Evolutionary conservation across 1,140 invertebrate genomes (phyloP).

Genomic region (Bradynema listronoti): DNA sequence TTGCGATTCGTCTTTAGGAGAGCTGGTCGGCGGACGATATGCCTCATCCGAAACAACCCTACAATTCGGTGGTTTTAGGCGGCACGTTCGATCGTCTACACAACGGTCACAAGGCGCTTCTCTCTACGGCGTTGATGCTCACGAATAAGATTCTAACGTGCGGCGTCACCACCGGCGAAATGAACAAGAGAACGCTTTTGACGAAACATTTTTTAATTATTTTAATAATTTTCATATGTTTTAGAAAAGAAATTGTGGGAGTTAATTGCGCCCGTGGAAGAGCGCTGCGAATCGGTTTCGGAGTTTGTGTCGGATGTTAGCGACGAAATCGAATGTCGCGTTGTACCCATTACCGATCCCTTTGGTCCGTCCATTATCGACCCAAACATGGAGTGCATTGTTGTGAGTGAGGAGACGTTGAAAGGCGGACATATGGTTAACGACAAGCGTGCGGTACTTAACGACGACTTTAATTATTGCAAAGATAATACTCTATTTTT

Average conservation of each 20-base stretch:
- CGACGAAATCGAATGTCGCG: slow-evolving; percentile 68
- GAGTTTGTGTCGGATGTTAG: slow-evolving; percentile 79
- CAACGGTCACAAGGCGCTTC: slow-evolving; percentile 84
- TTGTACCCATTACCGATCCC: slow-evolving; percentile 78
- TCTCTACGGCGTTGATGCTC: slow-evolving; percentile 74
- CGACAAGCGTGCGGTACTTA: slow-evolving; percentile 65
- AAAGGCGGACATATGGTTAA: slow-evolving; percentile 79
- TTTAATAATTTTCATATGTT: slow-evolving; percentile 3
- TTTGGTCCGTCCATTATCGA: slow-evolving; percentile 88
- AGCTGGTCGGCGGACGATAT: too few relatives aligned
- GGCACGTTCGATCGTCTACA: slow-evolving; percentile 93
- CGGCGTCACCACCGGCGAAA: slow-evolving; percentile 79
- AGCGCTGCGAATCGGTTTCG: slow-evolving; percentile 69
- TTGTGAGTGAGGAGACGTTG: slow-evolving; percentile 84
- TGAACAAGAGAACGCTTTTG: slow-evolving; percentile 72
- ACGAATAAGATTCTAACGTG: slow-evolving; percentile 73
- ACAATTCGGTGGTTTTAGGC: slow-evolving; percentile 75
- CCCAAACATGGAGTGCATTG: slow-evolving; percentile 72
- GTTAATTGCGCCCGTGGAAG: slow-evolving; percentile 74
- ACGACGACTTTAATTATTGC: too few relatives aligned
- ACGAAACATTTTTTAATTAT: slow-evolving; percentile 1
- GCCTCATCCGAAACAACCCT: slow-evolving; percentile 59
- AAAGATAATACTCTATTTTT: too few relatives aligned
- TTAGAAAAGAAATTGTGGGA: slow-evolving; percentile 77
- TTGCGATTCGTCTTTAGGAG: too few relatives aligned